These are phyloP conservation scores for Hololepta plana DNA, from an alignment of 2,888 invertebrate species.

Conservation along the genomic window DNA sequence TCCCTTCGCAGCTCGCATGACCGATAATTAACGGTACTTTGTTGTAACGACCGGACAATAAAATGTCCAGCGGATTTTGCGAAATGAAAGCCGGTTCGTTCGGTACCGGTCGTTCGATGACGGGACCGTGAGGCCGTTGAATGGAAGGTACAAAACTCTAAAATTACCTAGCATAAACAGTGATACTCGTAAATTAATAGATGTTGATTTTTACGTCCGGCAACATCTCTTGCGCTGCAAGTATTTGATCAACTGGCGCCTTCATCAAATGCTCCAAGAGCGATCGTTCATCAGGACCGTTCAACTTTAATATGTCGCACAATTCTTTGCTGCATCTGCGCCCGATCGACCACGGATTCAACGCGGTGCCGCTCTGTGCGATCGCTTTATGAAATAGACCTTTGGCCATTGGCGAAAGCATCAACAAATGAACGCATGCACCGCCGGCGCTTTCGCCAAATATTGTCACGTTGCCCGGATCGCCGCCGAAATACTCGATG, in stretches of 20 bases:
- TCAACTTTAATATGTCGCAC: slow-evolving; percentile 22
- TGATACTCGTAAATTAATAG: slow-evolving; percentile 3
- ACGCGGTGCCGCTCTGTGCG: slow-evolving; percentile 20
- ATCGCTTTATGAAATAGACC: slow-evolving; percentile 23
- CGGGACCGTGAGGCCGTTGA: slow-evolving; percentile 10
- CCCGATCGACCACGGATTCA: slow-evolving; percentile 17
- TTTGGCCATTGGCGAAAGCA: slow-evolving; percentile 29
- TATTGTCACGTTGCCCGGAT: slow-evolving; percentile 31
- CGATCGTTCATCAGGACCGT: slow-evolving; percentile 19
- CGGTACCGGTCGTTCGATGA: slow-evolving; percentile 11
- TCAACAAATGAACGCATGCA: slow-evolving; percentile 28
- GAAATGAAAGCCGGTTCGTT: slow-evolving; percentile 17
- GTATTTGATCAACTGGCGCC: slow-evolving; percentile 20
- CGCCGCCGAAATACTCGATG: slow-evolving; percentile 30
- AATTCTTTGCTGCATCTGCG: slow-evolving; percentile 20
- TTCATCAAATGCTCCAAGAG: slow-evolving; percentile 23
- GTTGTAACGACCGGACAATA: slow-evolving; percentile 17
- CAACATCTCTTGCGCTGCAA: slow-evolving; percentile 21
- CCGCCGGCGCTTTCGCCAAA: slow-evolving; percentile 35
- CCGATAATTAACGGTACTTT: slow-evolving; percentile 23
- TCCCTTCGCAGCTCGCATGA: slow-evolving; percentile 20
- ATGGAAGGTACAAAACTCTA: no score
- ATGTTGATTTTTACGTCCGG: slow-evolving; percentile 13
- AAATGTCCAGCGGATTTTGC: slow-evolving; percentile 16
- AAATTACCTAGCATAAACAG: slow-evolving; percentile 2